phyloP scores from a whole-genome alignment of 2,797 vertebrate genomes.

The Hyperoplus immaculatus region DNA sequence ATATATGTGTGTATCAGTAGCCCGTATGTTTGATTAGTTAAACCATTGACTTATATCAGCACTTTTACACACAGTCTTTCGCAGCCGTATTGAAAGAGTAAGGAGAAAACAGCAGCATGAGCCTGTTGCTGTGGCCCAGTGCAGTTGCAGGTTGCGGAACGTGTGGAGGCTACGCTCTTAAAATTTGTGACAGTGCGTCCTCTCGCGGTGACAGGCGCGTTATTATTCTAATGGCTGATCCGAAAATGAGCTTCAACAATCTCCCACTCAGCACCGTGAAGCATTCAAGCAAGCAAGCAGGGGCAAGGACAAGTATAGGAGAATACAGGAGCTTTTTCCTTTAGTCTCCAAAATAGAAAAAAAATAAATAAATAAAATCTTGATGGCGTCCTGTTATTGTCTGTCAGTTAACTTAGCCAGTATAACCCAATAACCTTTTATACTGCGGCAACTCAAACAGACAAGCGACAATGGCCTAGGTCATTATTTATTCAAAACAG shows the following conservation, averaged over 20 bases:
- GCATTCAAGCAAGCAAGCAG: not conserved
- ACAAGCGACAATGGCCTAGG: constrained; percentile 47
- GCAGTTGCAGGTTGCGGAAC: constrained; percentile 77
- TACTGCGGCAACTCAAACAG: constrained; percentile 37
- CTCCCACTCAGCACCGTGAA: constrained; percentile 35
- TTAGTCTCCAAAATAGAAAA: not conserved
- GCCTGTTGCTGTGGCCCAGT: constrained; percentile 90
- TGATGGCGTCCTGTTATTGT: constrained; percentile 14
- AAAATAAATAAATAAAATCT: not conserved
- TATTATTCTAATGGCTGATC: constrained; percentile 59
- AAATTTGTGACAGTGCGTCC: constrained; percentile 88
- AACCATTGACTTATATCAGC: not conserved
- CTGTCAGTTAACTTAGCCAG: constrained; percentile 2
- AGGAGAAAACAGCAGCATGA: constrained; percentile 43
- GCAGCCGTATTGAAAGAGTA: not conserved
- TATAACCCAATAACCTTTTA: not conserved
- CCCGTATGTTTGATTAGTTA: not conserved
- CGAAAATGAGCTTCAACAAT: constrained; percentile 47
- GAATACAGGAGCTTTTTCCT: not conserved
- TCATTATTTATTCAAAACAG: constrained; percentile 71
- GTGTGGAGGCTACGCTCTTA: constrained; percentile 53
- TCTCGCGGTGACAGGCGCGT: constrained; percentile 84
- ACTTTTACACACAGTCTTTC: constrained; percentile 9
- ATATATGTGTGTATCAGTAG: no score
- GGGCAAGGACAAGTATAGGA: constrained; percentile 34